phyloP scores from a whole-genome alignment of 2,888 invertebrate species.

The Epinotia ramella region DNA sequence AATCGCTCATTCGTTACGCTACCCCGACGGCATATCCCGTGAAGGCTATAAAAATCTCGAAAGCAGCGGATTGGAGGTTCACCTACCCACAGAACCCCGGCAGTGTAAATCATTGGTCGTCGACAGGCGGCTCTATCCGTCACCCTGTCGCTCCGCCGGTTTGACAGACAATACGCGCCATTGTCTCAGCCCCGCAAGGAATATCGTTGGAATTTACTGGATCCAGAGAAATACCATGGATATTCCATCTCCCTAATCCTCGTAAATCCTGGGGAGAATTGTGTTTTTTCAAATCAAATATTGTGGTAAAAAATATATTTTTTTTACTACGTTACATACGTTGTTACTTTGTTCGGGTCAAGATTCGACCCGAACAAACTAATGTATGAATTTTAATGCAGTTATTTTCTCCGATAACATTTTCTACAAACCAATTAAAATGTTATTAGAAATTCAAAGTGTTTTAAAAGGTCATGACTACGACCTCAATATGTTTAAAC shows the following conservation, averaged over 20 bases:
- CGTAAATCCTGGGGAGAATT: not conserved
- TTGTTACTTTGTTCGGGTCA: too few relatives aligned
- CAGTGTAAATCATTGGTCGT: slow-evolving; percentile 36
- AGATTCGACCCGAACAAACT: too few relatives aligned
- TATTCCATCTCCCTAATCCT: not conserved
- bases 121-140: slow-evolving; percentile 42
- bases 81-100: slow-evolving; percentile 10
- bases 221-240: not conserved
- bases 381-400: too few relatives aligned
- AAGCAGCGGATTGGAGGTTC: not conserved
- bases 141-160: slow-evolving; percentile 38
- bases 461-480: too few relatives aligned
- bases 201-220: slow-evolving; percentile 29
- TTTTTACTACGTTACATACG: too few relatives aligned
- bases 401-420: too few relatives aligned
- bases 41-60: not conserved
- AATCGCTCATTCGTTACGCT: too few relatives aligned
- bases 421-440: too few relatives aligned
- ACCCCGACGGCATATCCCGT: too few relatives aligned
- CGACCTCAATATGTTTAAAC: too few relatives aligned
- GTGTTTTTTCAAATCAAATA: not conserved
- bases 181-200: slow-evolving; percentile 31
- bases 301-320: not conserved
- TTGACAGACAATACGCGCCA: slow-evolving; percentile 44
- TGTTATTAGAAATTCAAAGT: too few relatives aligned